Evolutionary conservation across 1,140 invertebrate species (phyloP), one percentile per base, ranked within the genome.

Genomic region (Halyomorpha halys): DNA sequence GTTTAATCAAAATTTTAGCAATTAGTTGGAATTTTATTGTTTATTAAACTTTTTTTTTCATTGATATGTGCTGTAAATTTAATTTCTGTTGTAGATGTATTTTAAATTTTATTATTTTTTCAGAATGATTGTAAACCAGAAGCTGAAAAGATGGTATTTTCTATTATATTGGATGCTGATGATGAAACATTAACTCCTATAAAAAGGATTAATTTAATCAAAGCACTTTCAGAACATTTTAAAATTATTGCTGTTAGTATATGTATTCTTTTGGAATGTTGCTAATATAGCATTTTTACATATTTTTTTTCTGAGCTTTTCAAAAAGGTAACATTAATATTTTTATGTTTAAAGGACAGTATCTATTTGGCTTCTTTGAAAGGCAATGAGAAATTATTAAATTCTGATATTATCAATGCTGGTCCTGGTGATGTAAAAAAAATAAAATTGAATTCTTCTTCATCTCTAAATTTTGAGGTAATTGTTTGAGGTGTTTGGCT

Each of bases 401-500:
- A 65, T 0, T 74, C 75, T 45, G 73, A 72, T 51, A 76, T 83
- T 39, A 72, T 85, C 0, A 72, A 82, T 18, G 78, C 79, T 45
- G 83, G 83, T 4, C 77, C 78, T 23, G 84, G 84, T 45, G 81
- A 83, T 71, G 70, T 76, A 6, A 77, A 77, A 53, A 71, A 72
- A 23, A 75, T 73, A 13, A 74, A 74, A 54, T 76, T 78, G 14
- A 76, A 79, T 65, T 76, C 77, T 59, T 72, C 74, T 6, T 76
- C 77, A 21, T 69, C 78, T 39, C 70, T 85, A 5, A 78, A 81
- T 14, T 82, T 81, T 78, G 78, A 80, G 72, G 53, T 56, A 56
- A 27, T n/a, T n/a, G n/a, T n/a, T n/a, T n/a, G n/a, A n/a, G n/a
- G n/a, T 21, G 5, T 49, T 49, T 18, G 11, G 5, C 14, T 18